Conservation (phyloP, 2,888 invertebrate species). For the Meloe dianella region DNA sequence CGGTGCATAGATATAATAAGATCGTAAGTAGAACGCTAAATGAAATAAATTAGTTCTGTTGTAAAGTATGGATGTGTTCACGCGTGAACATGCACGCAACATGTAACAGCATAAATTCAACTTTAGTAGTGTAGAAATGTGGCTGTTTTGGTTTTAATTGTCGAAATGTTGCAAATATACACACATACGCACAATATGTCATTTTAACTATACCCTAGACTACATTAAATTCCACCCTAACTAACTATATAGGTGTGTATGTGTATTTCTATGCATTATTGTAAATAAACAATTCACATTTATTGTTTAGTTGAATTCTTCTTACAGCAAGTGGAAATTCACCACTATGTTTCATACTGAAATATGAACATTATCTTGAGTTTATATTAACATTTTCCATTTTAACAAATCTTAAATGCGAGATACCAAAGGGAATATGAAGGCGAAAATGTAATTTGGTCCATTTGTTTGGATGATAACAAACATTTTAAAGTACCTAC, state of each 20-base stretch:
- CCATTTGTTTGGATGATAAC: background rate
- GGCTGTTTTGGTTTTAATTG: background rate
- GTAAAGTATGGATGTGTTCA: background rate
- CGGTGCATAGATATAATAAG: slow-evolving; percentile 3
- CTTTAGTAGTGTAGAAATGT: background rate
- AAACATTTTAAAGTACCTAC: background rate
- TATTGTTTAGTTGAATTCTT: background rate
- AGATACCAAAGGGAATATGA: background rate
- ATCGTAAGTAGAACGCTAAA: slow-evolving; percentile 7
- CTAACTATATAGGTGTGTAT: background rate
- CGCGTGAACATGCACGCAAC: background rate
- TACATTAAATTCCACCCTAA: background rate
- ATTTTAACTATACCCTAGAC: background rate
- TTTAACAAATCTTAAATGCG: background rate
- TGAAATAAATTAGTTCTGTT: slow-evolving; percentile 15
- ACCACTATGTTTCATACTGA: background rate
- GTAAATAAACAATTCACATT: background rate
- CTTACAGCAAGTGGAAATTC: background rate
- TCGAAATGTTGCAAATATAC: background rate
- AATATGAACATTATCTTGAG: background rate
- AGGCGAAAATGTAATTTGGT: background rate
- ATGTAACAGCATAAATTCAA: background rate
- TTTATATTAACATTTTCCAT: background rate
- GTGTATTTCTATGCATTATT: background rate
- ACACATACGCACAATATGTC: background rate